Evolutionary conservation across 2,113 vertebrate genomes (phyloP).

Genomic region (Microcebus lehilahytsara): DNA sequence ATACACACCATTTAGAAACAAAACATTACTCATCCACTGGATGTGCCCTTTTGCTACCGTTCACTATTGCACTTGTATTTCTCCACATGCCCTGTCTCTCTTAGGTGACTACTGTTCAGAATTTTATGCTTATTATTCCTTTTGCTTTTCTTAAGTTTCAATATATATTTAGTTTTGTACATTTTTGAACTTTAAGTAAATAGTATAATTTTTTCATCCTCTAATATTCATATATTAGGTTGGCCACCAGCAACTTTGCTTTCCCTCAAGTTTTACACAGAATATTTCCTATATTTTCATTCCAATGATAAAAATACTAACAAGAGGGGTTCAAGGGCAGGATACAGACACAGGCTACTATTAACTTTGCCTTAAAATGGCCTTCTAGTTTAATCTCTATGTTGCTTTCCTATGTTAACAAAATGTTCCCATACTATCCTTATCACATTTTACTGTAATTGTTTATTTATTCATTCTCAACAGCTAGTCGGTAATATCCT

Average conservation of each 20-base stretch:
- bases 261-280: neutral
- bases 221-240: too few relatives aligned
- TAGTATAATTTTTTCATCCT: neutral
- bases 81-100: neutral
- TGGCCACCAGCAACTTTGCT: neutral
- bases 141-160: neutral
- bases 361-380: neutral
- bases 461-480: neutral
- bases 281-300: neutral
- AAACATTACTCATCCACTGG: neutral
- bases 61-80: neutral
- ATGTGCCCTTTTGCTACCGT: neutral
- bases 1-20: neutral
- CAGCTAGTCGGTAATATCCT: neutral
- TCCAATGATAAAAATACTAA: slow-evolving; percentile 12
- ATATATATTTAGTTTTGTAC: neutral
- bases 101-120: neutral
- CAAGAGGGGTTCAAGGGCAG: neutral
- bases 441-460: neutral
- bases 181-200: neutral
- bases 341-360: neutral
- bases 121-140: neutral
- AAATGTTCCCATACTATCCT: neutral
- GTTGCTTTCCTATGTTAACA: neutral
- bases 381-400: neutral